phyloP scores from a whole-genome alignment of 2,888 invertebrate genomes.

The Cryptocephalus primarius region DNA sequence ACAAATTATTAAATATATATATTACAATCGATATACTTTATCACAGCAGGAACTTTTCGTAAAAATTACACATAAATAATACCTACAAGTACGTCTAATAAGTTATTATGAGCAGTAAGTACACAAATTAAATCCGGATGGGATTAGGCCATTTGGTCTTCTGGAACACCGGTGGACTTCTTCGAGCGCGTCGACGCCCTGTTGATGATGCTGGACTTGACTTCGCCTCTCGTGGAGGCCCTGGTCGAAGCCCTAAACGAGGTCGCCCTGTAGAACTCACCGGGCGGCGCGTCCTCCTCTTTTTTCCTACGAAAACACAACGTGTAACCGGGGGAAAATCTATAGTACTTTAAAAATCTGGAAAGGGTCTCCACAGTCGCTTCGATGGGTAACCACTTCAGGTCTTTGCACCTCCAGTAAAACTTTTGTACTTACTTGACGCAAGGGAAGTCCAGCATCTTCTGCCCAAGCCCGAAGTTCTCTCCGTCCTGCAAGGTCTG shows the following conservation, averaged over 20 bases:
- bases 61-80: neutral
- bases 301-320: conserved; percentile 11
- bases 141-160: conserved; percentile 20
- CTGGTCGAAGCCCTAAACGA: conserved; percentile 42
- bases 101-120: conserved; percentile 1
- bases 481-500: conserved; percentile 81
- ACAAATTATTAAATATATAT: conserved; percentile 5
- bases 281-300: conserved; percentile 17
- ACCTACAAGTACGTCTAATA: conserved; percentile 4
- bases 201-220: conserved; percentile 48
- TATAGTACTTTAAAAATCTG: too few relatives aligned
- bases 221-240: conserved; percentile 53
- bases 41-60: conserved; percentile 16
- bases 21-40: conserved; percentile 11
- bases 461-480: conserved; percentile 69
- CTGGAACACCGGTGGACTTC: conserved; percentile 28
- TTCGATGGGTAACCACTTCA: too few relatives aligned
- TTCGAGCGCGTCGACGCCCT: conserved; percentile 43
- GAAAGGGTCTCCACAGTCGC: too few relatives aligned
- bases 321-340: neutral
- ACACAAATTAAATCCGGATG: conserved; percentile 1
- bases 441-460: conserved; percentile 74
- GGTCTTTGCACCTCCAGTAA: too few relatives aligned
- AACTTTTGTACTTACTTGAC: conserved; percentile 41
- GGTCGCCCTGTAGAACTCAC: conserved; percentile 22